These are phyloP conservation scores for Drosophila suzukii DNA, from an alignment of 1,140 invertebrate species.

Conservation along the genomic window DNA sequence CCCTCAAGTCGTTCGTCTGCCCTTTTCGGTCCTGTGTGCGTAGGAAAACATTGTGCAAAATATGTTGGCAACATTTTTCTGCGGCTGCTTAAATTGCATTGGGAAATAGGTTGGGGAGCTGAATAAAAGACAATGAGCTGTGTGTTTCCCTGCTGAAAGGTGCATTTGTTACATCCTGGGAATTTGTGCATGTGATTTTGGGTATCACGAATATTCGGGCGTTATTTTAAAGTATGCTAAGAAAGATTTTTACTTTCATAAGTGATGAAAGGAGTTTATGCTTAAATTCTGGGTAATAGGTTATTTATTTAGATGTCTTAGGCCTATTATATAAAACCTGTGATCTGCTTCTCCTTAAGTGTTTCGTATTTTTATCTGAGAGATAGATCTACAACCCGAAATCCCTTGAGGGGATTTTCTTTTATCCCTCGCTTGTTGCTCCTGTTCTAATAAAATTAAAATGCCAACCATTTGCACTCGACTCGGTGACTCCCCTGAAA, in stretches of 20 bases:
- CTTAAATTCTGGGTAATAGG: too few relatives aligned
- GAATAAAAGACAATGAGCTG: constrained; percentile 64
- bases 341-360: not conserved
- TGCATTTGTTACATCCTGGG: constrained; percentile 9
- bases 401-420: constrained; percentile 44
- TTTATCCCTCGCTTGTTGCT: constrained; percentile 40
- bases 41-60: constrained; percentile 70
- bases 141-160: constrained; percentile 28
- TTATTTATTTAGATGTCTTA: too few relatives aligned
- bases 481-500: constrained; percentile 39
- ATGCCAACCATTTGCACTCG: constrained; percentile 75
- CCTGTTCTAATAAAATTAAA: constrained; percentile 71
- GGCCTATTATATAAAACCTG: too few relatives aligned
- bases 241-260: too few relatives aligned
- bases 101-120: constrained; percentile 42
- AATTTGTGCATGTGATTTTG: constrained; percentile 2
- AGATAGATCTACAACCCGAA: constrained; percentile 20
- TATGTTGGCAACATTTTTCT: constrained; percentile 69
- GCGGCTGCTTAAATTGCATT: constrained; percentile 73
- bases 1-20: constrained; percentile 81
- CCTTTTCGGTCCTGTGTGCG: constrained; percentile 40
- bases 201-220: not conserved
- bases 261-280: too few relatives aligned
- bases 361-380: constrained; percentile 5
- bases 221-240: not conserved